phyloP scores from a whole-genome alignment of 2,888 invertebrate species.

The Lithophane socia region DNA sequence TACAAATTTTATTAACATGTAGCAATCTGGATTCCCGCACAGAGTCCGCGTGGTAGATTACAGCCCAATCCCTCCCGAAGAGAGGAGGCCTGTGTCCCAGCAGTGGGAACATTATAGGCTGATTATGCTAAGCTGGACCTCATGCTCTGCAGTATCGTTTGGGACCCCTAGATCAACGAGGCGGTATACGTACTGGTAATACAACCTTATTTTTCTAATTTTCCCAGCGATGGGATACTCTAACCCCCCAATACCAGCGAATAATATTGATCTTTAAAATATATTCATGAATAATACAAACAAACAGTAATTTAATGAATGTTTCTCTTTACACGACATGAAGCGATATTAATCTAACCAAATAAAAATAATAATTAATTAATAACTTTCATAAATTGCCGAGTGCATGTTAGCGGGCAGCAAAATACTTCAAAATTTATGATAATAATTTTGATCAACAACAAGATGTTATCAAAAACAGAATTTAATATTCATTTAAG shows the following conservation, averaged over 20 bases:
- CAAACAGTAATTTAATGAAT: conserved; percentile 30
- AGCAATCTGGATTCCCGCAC: not conserved
- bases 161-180: not conserved
- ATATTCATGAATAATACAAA: conserved; percentile 23
- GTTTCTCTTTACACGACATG: conserved; percentile 32
- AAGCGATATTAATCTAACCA: conserved; percentile 31
- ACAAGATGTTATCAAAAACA: not conserved
- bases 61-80: too few relatives aligned
- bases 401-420: conserved; percentile 22
- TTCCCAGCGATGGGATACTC: too few relatives aligned
- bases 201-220: not conserved
- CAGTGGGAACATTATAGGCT: too few relatives aligned
- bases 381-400: conserved; percentile 36
- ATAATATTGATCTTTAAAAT: not conserved
- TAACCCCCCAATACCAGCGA: not conserved
- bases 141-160: not conserved
- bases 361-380: conserved; percentile 33
- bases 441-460: not conserved
- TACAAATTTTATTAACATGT: not conserved
- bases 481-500: too few relatives aligned
- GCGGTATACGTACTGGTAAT: not conserved
- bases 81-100: too few relatives aligned
- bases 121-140: too few relatives aligned
- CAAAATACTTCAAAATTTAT: not conserved
- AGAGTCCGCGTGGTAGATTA: too few relatives aligned